phyloP scores from a whole-genome alignment of 2,797 vertebrate species.

The Champsocephalus gunnari region DNA sequence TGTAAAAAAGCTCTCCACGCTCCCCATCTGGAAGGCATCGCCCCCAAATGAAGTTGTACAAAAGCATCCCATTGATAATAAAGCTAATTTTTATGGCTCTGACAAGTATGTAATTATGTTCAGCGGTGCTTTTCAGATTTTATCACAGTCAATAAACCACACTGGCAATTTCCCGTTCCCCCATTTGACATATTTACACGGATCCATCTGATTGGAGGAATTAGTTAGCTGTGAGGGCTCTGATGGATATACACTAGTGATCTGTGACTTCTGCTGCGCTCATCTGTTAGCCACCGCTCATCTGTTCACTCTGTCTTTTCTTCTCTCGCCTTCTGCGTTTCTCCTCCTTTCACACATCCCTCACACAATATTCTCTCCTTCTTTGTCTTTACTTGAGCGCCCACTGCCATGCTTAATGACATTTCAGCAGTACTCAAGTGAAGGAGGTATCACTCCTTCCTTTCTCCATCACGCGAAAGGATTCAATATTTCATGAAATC shows the following conservation, averaged over 20 bases:
- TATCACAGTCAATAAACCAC: conserved; percentile 99
- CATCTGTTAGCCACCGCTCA: conserved; percentile 81
- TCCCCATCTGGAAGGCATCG: conserved; percentile 99
- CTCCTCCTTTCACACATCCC: conserved; percentile 38
- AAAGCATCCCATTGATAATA: conserved; percentile 99
- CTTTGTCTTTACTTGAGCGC: conserved; percentile 43
- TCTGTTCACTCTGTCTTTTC: conserved; percentile 71
- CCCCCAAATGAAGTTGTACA: conserved; percentile 99
- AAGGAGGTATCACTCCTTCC: conserved; percentile 10
- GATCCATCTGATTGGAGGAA: conserved; percentile 99
- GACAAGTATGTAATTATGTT: conserved; percentile 99
- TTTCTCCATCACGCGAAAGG: conserved; percentile 7
- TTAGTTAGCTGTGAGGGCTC: conserved; percentile 98
- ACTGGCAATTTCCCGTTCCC: conserved; percentile 98
- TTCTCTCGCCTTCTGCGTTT: conserved; percentile 52
- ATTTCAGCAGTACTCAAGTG: conserved; percentile 33
- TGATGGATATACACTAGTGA: conserved; percentile 99
- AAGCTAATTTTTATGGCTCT: conserved; percentile 99
- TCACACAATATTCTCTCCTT: conserved; percentile 26
- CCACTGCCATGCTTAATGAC: conserved; percentile 41
- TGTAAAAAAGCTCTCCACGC: conserved; percentile 96
- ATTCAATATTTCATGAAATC: conserved; percentile 30
- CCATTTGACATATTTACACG: conserved; percentile 99
- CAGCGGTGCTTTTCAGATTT: conserved; percentile 99
- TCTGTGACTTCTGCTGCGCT: conserved; percentile 92